Conservation (phyloP, 2,113 vertebrate genomes). For the Corythornis cristatus region DNA sequence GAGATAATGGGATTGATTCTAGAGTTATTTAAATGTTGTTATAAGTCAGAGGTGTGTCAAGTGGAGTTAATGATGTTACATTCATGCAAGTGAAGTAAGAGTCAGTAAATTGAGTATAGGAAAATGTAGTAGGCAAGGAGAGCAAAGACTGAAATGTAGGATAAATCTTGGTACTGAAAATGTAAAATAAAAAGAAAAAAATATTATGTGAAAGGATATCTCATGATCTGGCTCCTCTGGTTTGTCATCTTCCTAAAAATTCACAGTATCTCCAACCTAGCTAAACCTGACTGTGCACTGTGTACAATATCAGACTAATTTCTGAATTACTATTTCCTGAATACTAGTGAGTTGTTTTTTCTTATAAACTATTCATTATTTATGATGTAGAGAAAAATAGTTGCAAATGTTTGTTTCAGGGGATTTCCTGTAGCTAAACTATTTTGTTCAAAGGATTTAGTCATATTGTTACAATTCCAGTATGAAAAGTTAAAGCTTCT, state of each 20-base stretch:
- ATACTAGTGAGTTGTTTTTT: slow-evolving; percentile 56
- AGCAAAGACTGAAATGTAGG: neutral
- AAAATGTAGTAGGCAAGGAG: neutral
- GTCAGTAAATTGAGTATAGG: neutral
- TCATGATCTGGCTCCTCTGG: neutral
- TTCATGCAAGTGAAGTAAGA: neutral
- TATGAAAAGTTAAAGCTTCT: slow-evolving; percentile 64
- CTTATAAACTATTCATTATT: slow-evolving; percentile 73
- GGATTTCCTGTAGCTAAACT: slow-evolving; percentile 55
- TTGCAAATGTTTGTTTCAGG: slow-evolving; percentile 71
- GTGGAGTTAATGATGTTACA: neutral
- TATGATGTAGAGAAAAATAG: slow-evolving; percentile 70
- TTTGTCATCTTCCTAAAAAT: neutral
- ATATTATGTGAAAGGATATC: neutral
- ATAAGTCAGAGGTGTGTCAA: neutral
- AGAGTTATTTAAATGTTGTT: neutral
- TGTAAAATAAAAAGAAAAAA: neutral
- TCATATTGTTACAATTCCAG: slow-evolving; percentile 53
- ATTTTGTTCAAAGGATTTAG: slow-evolving; percentile 62
- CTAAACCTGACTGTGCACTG: neutral
- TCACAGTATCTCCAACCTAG: neutral
- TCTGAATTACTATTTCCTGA: neutral
- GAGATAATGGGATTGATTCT: slow-evolving; percentile 21
- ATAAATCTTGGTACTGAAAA: neutral
- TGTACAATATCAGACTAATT: neutral